Base-by-base conservation (phyloP, 2,888 invertebrate species). In the Leucophora obtusa region DNA sequence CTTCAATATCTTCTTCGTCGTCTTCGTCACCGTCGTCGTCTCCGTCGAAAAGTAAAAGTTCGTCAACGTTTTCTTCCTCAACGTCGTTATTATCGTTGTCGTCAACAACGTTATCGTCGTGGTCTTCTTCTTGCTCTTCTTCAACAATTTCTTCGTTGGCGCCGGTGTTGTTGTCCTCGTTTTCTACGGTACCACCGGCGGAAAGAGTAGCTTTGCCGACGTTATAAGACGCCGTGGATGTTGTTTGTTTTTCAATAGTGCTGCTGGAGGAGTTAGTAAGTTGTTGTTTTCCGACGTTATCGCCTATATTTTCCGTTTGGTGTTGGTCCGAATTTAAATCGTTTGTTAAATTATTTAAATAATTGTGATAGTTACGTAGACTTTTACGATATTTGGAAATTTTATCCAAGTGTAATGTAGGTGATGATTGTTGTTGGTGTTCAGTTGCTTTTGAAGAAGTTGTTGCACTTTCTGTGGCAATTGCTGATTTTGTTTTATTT, bases 1-100 rank as follows among this genome's bases (percentile, higher is more conserved):
- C 84, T 28, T 82, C 84, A 62, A 82, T 82, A 62, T 83, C 83
- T 70, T 83, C 83, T 74, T 80, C 82, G 54, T 82, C 80, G 63
- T 86, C 83, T 82, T 87, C 87, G 79, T 83, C 86, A 66, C 87
- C 87, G 28, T 87, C 87, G 84, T 87, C 87, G 75, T 85, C 69
- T 53, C 73, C 80, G 72, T 76, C 81, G 28, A 54, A 14, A 54
- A 54, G 38, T 38, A 11, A 10, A 11, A 38, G 10, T 59, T 72
- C 77, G 21, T 79, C 77, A 66, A 60, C 47, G 33, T 53, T 17
- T 17, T 71, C 65, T 24, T 66, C 62, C 6, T 85, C 85, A 71
- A 85, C 85, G 72, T 86, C 87, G 72, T 86, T 83, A 79, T 87
- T 87, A 79, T 83, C 86, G 60, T 86, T 83, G 53, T 84, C 84